Conservation (phyloP, 2,797 vertebrate species). For the Pseudocheirus occidentalis region DNA sequence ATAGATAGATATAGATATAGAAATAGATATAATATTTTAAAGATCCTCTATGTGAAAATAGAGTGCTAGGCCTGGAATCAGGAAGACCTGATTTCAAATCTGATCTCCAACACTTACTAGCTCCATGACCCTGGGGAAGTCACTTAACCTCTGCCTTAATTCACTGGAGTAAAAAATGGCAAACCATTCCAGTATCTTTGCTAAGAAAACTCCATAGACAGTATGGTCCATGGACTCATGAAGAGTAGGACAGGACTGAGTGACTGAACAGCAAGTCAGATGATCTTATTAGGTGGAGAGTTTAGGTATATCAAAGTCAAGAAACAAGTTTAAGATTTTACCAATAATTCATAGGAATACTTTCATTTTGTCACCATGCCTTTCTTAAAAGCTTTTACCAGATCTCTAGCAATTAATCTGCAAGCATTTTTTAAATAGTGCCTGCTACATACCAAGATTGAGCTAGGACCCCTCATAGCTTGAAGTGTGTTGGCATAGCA, state of each 20-base stretch:
- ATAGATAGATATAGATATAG: no score
- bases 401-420: background rate
- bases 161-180: background rate
- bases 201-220: background rate
- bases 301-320: background rate
- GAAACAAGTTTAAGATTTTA: background rate
- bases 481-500: background rate
- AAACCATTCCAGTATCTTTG: background rate
- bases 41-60: background rate
- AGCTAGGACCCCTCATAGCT: background rate
- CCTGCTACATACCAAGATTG: background rate
- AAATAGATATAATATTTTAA: no score
- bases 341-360: background rate
- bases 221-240: background rate
- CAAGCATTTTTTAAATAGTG: background rate
- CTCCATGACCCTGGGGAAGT: background rate
- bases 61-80: background rate
- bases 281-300: background rate
- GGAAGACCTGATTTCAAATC: background rate
- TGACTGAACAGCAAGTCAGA: background rate
- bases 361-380: background rate
- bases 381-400: background rate
- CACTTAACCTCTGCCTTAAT: background rate
- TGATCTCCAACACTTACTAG: background rate
- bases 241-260: background rate